Conservation (phyloP, 2,113 vertebrate species). For the Hyla sarda region DNA sequence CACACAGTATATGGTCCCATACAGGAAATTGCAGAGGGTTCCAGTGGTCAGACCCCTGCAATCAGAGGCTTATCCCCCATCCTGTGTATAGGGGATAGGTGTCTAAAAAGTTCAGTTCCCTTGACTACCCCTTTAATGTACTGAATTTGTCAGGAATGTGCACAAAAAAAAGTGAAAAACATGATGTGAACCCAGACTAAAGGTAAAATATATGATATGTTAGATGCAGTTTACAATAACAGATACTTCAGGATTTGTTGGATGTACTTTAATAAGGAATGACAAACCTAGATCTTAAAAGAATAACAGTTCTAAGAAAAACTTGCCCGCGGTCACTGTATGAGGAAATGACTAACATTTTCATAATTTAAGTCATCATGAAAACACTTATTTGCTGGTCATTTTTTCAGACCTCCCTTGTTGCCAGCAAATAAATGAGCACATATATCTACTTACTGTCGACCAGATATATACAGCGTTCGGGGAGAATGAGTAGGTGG, state of each 20-base stretch:
- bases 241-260: background rate
- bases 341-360: conserved; percentile 1
- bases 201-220: background rate
- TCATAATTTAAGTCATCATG: background rate
- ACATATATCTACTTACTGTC: background rate
- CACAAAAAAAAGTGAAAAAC: too few relatives aligned
- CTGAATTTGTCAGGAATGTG: too few relatives aligned
- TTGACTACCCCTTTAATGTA: too few relatives aligned
- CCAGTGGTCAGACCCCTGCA: too few relatives aligned
- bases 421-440: background rate
- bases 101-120: too few relatives aligned
- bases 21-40: too few relatives aligned
- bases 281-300: background rate
- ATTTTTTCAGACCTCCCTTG: background rate
- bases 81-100: too few relatives aligned
- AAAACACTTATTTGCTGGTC: background rate
- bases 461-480: background rate
- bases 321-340: background rate
- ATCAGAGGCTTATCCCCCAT: too few relatives aligned
- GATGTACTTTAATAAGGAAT: background rate
- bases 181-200: too few relatives aligned
- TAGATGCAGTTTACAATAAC: background rate
- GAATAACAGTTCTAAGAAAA: background rate
- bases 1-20: too few relatives aligned
- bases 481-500: background rate